Percentiles rank a stretch among this genome's conserved stretches.
Evolutionary conservation across 2,113 vertebrate genomes (phyloP).

Genomic region (Cygnus buccinator): DNA sequence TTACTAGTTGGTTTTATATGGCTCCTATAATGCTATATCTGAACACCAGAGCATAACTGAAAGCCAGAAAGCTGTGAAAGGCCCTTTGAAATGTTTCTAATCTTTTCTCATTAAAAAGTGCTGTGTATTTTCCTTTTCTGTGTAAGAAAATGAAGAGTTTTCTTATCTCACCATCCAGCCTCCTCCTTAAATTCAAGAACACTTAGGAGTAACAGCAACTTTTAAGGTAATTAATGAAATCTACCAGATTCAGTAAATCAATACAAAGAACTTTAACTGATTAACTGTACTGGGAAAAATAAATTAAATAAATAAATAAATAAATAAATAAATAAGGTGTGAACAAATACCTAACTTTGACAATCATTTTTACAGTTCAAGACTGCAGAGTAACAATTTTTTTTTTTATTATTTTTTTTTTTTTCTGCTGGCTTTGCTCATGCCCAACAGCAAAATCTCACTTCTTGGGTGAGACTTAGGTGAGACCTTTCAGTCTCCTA

Average conservation of each 20-base stretch:
- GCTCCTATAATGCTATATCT: background rate
- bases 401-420: background rate
- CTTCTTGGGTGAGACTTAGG: background rate
- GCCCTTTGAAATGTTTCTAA: background rate
- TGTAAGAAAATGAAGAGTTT: background rate
- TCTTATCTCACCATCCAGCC: background rate
- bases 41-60: background rate
- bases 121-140: background rate
- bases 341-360: background rate
- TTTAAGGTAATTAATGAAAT: background rate
- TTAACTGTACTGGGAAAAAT: background rate
- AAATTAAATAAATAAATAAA: too few species aligned
- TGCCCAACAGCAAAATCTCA: background rate
- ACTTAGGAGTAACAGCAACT: background rate
- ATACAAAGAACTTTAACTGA: background rate
- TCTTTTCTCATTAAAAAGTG: background rate
- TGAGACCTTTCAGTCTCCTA: background rate
- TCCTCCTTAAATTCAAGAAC: background rate
- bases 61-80: background rate
- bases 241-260: background rate
- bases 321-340: too few species aligned
- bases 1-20: background rate
- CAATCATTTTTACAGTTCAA: background rate
- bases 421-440: background rate
- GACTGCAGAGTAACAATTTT: background rate